These are phyloP conservation scores for Triplophysa yarkandensis DNA, from an alignment of 2,797 vertebrate genomes.

Conservation along the genomic window DNA sequence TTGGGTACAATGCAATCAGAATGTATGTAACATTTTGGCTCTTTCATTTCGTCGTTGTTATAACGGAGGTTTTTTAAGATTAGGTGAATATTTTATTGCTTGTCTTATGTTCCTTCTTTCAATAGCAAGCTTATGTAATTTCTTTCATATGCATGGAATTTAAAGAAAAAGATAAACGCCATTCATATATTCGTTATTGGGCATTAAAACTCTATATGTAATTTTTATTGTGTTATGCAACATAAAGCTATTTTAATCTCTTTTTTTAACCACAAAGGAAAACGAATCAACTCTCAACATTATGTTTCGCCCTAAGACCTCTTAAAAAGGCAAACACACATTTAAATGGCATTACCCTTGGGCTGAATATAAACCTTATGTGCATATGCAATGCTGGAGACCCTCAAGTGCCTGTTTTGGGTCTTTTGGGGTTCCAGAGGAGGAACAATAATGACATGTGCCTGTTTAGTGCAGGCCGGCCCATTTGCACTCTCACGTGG, in stretches of 20 bases:
- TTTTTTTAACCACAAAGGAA: constrained; percentile 63
- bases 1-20: constrained; percentile 87
- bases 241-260: constrained; percentile 76
- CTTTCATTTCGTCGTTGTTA: constrained; percentile 70
- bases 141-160: constrained; percentile 90
- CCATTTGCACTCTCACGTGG: constrained; percentile 46
- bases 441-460: constrained; percentile 61
- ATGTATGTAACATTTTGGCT: constrained; percentile 83
- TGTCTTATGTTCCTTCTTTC: constrained; percentile 80
- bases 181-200: constrained; percentile 86
- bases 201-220: constrained; percentile 91
- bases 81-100: constrained; percentile 76
- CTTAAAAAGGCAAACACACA: constrained; percentile 46
- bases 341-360: constrained; percentile 24
- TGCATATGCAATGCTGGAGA: constrained; percentile 73
- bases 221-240: constrained; percentile 83
- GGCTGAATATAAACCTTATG: constrained; percentile 51
- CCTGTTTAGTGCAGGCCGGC: constrained; percentile 44
- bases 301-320: constrained; percentile 53
- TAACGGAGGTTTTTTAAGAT: constrained; percentile 62
- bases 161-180: constrained; percentile 69
- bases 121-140: constrained; percentile 78
- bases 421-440: constrained; percentile 75
- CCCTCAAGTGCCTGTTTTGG: constrained; percentile 77
- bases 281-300: constrained; percentile 63